A percentile compares a stretch with the other conserved stretches of the same genome.
These are phyloP conservation scores for Kryphioiulus occultus DNA, from an alignment of 2,888 invertebrate genomes.

Conservation along the genomic window DNA sequence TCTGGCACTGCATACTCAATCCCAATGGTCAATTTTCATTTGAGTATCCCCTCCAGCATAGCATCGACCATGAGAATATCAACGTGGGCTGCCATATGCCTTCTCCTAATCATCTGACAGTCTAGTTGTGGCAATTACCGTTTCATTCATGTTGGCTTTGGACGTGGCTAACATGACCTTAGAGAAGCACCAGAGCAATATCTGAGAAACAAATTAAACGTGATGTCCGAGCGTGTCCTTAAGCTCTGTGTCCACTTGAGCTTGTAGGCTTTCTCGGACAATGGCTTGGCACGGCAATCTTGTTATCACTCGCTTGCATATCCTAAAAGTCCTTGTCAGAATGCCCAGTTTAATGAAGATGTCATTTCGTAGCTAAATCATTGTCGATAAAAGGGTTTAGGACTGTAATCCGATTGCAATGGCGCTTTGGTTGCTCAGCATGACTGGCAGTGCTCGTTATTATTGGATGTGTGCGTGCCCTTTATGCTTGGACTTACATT, in stretches of 20 bases:
- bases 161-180: constrained; percentile 21
- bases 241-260: constrained; percentile 22
- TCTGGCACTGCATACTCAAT: too few relatives aligned
- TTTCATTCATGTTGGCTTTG: neutral
- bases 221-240: constrained; percentile 2
- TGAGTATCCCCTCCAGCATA: neutral
- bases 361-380: constrained; percentile 35
- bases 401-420: constrained; percentile 31
- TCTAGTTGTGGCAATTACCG: neutral
- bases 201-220: constrained; percentile 35
- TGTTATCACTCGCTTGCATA: constrained; percentile 35
- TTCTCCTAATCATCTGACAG: neutral
- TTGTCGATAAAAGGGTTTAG: constrained; percentile 35
- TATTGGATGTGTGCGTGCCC: constrained; percentile 31
- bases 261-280: neutral
- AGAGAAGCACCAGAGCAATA: neutral
- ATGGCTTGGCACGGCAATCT: constrained; percentile 28
- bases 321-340: constrained; percentile 35
- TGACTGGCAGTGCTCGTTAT: constrained; percentile 31
- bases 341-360: constrained; percentile 31
- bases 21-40: neutral
- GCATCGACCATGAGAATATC: neutral
- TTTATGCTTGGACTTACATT: constrained; percentile 30
- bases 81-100: neutral
- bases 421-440: constrained; percentile 20